Percentiles rank a stretch among this genome's conserved stretches.
These are phyloP conservation scores for Mohoua ochrocephala DNA, from an alignment of 2,113 vertebrate species.

Conservation along the genomic window DNA sequence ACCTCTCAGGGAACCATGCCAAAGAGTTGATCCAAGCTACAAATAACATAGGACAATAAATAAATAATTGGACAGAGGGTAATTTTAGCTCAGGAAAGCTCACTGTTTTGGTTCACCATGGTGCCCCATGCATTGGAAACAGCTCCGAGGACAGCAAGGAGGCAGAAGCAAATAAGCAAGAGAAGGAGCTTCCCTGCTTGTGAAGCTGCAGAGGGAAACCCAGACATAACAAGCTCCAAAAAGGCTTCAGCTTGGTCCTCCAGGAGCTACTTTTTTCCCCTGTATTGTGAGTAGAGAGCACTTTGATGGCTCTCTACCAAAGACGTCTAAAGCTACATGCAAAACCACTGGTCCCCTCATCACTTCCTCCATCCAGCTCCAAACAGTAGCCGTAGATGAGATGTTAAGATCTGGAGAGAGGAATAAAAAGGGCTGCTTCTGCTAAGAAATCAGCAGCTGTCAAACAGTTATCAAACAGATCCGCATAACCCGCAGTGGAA, in stretches of 20 bases:
- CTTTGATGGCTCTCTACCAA: background rate
- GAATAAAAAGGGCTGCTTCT: background rate
- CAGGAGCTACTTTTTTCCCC: background rate
- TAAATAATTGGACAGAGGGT: background rate
- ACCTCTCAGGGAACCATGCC: background rate
- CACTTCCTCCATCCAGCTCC: background rate
- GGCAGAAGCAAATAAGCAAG: background rate
- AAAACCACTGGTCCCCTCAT: background rate
- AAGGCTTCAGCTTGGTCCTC: background rate
- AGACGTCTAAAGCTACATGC: background rate
- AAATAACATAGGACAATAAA: background rate
- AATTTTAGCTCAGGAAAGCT: background rate
- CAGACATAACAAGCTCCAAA: background rate
- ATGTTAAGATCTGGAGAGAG: background rate
- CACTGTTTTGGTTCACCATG: rapidly evolving
- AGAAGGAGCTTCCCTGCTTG: background rate
- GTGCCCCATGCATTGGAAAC: background rate
- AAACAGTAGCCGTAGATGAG: background rate
- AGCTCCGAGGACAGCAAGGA: background rate
- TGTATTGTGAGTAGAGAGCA: background rate
- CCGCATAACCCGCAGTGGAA: no score
- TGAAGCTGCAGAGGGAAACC: background rate
- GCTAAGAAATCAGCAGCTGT: background rate
- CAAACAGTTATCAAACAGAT: no score
- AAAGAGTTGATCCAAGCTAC: background rate